These are phyloP conservation scores for Atethmia centrago DNA, from an alignment of 2,888 invertebrate species.

Conservation along the genomic window DNA sequence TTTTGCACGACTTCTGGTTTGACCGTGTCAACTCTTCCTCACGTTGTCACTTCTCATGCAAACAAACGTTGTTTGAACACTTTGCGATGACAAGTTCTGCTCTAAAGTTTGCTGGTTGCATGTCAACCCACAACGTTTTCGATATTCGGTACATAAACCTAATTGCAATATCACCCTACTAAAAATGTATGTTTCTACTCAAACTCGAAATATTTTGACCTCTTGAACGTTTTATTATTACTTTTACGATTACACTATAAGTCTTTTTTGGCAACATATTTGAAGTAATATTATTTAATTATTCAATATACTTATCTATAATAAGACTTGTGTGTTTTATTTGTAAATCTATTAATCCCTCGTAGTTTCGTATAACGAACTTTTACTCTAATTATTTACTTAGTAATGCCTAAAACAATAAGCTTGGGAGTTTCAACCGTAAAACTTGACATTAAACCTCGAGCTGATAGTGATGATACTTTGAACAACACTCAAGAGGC, in stretches of 20 bases:
- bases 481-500: background rate
- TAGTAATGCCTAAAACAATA: background rate
- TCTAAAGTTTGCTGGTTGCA: slow-evolving; percentile 70
- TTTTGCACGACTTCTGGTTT: slow-evolving; percentile 87
- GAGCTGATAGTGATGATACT: background rate
- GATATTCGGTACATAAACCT: slow-evolving; percentile 74
- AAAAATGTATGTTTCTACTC: slow-evolving; percentile 82
- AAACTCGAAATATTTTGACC: slow-evolving; percentile 87
- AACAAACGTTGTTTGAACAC: slow-evolving; percentile 72
- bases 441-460: background rate
- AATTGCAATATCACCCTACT: slow-evolving; percentile 78
- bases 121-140: slow-evolving; percentile 70
- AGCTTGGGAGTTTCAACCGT: background rate
- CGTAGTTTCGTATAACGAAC: too few species aligned
- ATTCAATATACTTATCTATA: slow-evolving; percentile 91
- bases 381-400: slow-evolving; percentile 8
- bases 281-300: slow-evolving; percentile 91
- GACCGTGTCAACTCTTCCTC: slow-evolving; percentile 71
- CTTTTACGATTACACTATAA: slow-evolving; percentile 89
- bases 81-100: slow-evolving; percentile 84
- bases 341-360: slow-evolving; percentile 51
- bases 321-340: slow-evolving; percentile 86
- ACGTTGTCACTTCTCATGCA: slow-evolving; percentile 76
- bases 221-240: slow-evolving; percentile 88
- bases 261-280: slow-evolving; percentile 90